A percentile compares a stretch with the other conserved stretches of the same genome.
phyloP scores from a whole-genome alignment of 2,113 vertebrate species.

The Antigone vipio region DNA sequence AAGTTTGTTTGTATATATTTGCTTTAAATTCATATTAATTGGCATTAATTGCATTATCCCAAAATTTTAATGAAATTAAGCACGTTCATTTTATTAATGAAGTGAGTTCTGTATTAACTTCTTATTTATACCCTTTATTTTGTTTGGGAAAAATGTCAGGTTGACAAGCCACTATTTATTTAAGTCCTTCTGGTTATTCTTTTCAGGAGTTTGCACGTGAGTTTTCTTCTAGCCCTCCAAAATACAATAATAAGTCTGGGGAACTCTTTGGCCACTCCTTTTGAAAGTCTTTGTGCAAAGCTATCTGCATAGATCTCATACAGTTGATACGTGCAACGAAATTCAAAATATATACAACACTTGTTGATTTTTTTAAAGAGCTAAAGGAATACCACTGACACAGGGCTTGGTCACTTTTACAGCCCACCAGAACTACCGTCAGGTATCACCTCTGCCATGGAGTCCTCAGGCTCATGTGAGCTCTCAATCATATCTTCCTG shows the following conservation, averaged over 20 bases:
- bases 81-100: not conserved
- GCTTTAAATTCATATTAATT: not conserved
- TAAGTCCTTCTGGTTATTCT: not conserved
- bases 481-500: not conserved
- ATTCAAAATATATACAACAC: not conserved
- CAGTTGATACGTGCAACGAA: not conserved
- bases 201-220: not conserved
- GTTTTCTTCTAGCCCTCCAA: not conserved
- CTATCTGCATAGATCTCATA: not conserved
- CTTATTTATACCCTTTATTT: not conserved
- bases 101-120: not conserved
- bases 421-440: not conserved
- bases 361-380: not conserved
- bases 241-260: not conserved
- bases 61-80: not conserved
- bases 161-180: not conserved
- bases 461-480: not conserved
- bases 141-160: not conserved
- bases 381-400: not conserved
- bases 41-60: not conserved
- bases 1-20: not conserved
- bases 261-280: not conserved
- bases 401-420: not conserved
- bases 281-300: not conserved
- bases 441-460: not conserved